Base-by-base conservation (phyloP, 2,113 vertebrate genomes). In the Gambusia affinis region DNA sequence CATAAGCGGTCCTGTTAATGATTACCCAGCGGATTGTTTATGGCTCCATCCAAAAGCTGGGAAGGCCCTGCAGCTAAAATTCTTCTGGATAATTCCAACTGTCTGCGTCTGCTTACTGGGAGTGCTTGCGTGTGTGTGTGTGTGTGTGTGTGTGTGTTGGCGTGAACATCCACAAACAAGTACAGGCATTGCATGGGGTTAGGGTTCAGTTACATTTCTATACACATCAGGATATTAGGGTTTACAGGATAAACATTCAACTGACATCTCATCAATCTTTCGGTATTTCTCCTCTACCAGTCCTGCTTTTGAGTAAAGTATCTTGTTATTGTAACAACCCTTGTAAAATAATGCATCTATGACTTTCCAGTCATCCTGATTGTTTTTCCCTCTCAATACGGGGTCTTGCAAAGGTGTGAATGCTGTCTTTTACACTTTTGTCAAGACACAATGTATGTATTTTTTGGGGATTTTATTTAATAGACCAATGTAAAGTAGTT, bases 41-140 rank as follows among this genome's bases (percentile, higher is more conserved):
- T 31, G 31, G 84, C 82, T 84, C 73, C 67, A 87, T 77, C 65
- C 57, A 28, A 76, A 78, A 75, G 70, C 85, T 81, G 73, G 81
- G 80, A 91, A 89, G 74, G 70, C 88, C 92, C 90, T 91, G 65
- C 67, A 87, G 92, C 84, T 76, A 74, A 86, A 89, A 93, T 92
- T 89, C 89, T 86, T 91, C 77, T 65, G 67, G 82, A 73, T 91
- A 90, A 90, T 91, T 89, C 85, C 72, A 84, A 86, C 75, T 86
- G 79, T 86, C 79, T 79, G 74, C n/a, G 24, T 88, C 73, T 87
- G 71, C 80, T 78, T 83, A 83, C 30, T 67, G 73, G 80, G 84
- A 87, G 85, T 67, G 74, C 70, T 76, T 67, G 17, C 70, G 15
- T 74, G 72, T 51, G 66, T 72, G 31, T 39, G 42, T 4, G 1